Evolutionary conservation across 2,797 vertebrate genomes (phyloP), one percentile per base, ranked within the genome.

Genomic region (Spinibarbus caldwelli): DNA sequence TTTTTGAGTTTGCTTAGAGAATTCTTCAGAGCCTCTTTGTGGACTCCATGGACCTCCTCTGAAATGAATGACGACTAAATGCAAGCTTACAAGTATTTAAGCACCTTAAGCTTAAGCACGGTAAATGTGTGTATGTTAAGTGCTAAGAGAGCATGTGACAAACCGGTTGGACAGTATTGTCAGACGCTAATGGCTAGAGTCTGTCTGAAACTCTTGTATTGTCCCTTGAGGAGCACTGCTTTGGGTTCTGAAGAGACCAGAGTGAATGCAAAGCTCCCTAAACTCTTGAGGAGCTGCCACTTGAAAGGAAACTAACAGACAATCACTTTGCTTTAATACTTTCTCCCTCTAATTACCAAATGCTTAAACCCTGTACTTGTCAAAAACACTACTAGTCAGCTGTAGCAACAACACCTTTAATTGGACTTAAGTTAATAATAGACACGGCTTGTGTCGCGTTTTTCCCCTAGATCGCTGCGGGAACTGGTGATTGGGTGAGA

Each of bases 181-280:
- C 67, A 85, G 68, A 47, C 54, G 1, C 77, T 85, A 82, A 84
- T 87, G 68, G 77, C 82, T n/a, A 89, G 84, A 90, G 85, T 91
- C 90, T 91, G 86, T 76, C 45, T 85, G 17, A 64, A 81, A 68
- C 70, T 70, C 76, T n/a, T 76, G 36, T 23, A 41, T 57, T 45
- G 38, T 86, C 70, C 64, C 59, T 29, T 0, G 71, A 78, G 83
- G 59, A 66, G 79, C 21, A 10, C 38, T 45, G 41, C 19, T 19
- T 64, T 75, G 52, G 66, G 26, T 77, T 76, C 21, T 67, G 5
- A 64, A 77, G 47, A 70, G 79, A 59, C 41, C 64, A 49, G 59
- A 73, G 45, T 64, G 41, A 76, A 71, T 59, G 29, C 8, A 84
- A 52, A 70, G n/a, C 78, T 84, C 59, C 29, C 59, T 80, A 71